phyloP scores from a whole-genome alignment of 2,888 invertebrate genomes.

The Sphinx pinastri region DNA sequence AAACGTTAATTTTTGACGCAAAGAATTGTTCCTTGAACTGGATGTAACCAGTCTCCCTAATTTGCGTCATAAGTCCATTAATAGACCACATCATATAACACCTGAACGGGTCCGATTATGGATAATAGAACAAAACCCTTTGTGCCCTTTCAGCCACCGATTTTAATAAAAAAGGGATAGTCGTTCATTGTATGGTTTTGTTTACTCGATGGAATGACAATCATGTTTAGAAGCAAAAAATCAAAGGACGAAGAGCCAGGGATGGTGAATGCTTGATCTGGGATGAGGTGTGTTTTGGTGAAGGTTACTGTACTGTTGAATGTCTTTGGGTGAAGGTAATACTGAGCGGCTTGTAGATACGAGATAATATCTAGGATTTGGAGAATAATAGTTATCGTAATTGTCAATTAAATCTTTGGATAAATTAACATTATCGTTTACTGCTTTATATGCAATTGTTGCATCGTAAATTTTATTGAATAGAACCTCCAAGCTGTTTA shows the following conservation, averaged over 20 bases:
- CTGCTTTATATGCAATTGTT: no score
- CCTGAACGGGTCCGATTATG: conserved; percentile 76
- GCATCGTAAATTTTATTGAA: no score
- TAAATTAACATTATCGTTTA: no score
- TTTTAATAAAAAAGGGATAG: conserved; percentile 79
- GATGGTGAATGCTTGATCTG: background rate
- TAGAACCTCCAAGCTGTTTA: no score
- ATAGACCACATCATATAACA: conserved; percentile 66
- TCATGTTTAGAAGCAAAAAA: conserved; percentile 76
- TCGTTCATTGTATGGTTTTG: conserved; percentile 70
- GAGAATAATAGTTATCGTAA: no score
- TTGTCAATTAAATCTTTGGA: no score
- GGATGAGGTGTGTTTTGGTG: background rate
- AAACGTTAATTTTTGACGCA: background rate
- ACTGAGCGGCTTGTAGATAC: no score
- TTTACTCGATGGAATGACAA: conserved; percentile 76
- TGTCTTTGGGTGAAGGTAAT: no score
- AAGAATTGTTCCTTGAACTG: no score
- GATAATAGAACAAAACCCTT: conserved; percentile 76
- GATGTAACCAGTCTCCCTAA: conserved; percentile 16
- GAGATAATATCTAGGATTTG: no score
- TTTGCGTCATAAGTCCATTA: conserved; percentile 51
- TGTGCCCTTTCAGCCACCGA: conserved; percentile 75
- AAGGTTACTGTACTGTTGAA: no score
- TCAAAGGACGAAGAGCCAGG: conserved; percentile 27